Conservation (phyloP, 2,113 vertebrate genomes). For the Cyanistes caeruleus region DNA sequence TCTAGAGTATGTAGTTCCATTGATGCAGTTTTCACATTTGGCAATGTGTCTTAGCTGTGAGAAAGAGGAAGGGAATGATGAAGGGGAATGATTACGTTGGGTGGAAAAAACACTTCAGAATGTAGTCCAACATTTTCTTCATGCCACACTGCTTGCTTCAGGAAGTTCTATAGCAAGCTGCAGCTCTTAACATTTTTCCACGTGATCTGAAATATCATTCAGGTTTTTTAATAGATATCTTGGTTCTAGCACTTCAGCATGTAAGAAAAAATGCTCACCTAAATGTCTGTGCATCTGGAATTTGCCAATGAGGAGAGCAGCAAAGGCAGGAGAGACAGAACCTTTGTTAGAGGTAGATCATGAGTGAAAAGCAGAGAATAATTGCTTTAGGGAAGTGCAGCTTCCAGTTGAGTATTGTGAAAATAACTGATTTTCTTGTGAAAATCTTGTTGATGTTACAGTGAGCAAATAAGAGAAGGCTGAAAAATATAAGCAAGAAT, state of each 20-base stretch:
- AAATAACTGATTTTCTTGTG: neutral
- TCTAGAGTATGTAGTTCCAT: neutral
- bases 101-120: neutral
- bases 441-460: neutral
- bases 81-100: neutral
- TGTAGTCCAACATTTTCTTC: neutral
- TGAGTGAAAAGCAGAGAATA: neutral
- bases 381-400: neutral
- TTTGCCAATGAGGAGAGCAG: neutral
- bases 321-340: neutral
- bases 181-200: neutral
- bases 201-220: neutral
- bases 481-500: neutral
- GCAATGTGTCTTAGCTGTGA: neutral
- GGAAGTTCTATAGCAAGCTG: neutral
- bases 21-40: neutral
- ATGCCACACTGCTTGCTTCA: neutral
- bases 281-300: neutral
- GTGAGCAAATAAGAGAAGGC: neutral
- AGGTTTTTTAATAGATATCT: neutral
- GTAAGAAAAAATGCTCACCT: neutral
- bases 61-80: neutral
- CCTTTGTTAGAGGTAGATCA: neutral
- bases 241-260: neutral
- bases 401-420: neutral